Percentiles rank a stretch among this genome's conserved stretches.
Conservation (phyloP, 1,140 invertebrate genomes). For the Cyclargus thomasi region DNA sequence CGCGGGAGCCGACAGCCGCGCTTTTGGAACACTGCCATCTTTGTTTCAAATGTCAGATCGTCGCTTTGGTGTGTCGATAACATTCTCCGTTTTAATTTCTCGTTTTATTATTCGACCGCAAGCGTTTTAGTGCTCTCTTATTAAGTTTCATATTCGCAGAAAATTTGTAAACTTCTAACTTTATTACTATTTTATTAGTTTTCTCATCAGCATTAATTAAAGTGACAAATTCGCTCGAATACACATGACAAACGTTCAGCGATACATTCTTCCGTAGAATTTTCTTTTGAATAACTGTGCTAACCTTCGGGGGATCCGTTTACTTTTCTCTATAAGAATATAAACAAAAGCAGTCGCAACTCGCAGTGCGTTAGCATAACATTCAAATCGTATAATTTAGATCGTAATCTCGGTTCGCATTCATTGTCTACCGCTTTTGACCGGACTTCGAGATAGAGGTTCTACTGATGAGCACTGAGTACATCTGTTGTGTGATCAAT, state of each 20-base stretch:
- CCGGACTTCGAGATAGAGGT: slow-evolving; percentile 7
- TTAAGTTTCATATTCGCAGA: slow-evolving; percentile 9
- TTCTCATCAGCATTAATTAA: background rate
- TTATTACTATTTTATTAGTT: slow-evolving; percentile 2
- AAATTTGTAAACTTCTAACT: background rate
- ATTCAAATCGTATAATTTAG: slow-evolving; percentile 37
- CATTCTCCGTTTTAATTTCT: slow-evolving; percentile 21
- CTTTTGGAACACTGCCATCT: slow-evolving; percentile 33
- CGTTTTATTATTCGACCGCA: slow-evolving; percentile 17
- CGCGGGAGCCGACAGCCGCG: slow-evolving; percentile 28
- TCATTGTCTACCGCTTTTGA: slow-evolving; percentile 27
- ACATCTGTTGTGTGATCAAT: slow-evolving; percentile 8
- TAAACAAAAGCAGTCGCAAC: slow-evolving; percentile 22
- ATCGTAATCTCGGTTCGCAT: slow-evolving; percentile 34
- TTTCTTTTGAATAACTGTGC: background rate
- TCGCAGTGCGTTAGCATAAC: slow-evolving; percentile 32
- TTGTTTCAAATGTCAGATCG: slow-evolving; percentile 37
- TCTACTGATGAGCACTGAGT: slow-evolving; percentile 6
- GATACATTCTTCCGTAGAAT: background rate
- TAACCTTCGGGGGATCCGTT: background rate
- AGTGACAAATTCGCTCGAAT: background rate
- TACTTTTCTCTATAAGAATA: slow-evolving; percentile 18
- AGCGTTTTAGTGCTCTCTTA: slow-evolving; percentile 4
- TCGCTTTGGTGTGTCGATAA: slow-evolving; percentile 26
- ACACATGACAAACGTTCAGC: background rate